Base-by-base conservation (phyloP, 2,888 invertebrate genomes). In the Chymomyza procnemis region DNA sequence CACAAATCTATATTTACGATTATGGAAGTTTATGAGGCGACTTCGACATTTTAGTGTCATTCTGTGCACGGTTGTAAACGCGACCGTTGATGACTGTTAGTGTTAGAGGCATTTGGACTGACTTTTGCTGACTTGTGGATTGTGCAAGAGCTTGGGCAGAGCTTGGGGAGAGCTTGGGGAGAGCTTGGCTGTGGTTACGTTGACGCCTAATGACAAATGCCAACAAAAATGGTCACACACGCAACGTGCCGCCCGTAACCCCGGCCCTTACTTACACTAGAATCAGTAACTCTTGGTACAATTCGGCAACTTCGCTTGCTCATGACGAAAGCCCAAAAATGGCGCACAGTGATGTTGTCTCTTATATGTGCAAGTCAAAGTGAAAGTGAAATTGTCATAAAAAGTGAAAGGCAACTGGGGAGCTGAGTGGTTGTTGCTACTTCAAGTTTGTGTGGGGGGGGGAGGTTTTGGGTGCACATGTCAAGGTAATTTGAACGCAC, bases 1-100 rank as follows among this genome's bases (percentile, higher is more conserved):
- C 79, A 75, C 79, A 83, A 83, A 83, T 83, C 83, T 85, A 86
- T 86, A 83, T 83, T 86, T 84, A 83, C 84, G 85, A 83, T 86
- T 83, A 83, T 83, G 75, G 78, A 85, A 75, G 71, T 83, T 80
- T 80, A 75, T 73, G 85, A 73, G 66, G 69, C 80, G 70, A 19
- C 75, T 72, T 79, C 70, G 82, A 75, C 82, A 69, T 87, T 84
- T 84, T 78, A 85, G 87, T 82, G 83, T 82, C 83, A 74, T 84
- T 87, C 76, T 63, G 83, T 69, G 87, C 55, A 73, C 61, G 85
- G 85, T 75, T 82, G 82, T 84, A 87, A 84, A 87, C 70, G 74
- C 70, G 72, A 62, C 34, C 57, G 56, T 67, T 69, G 63, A 67
- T 60, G 64, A 69, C 65, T 65, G 34, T 66, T 59, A 50, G 18